phyloP scores from a whole-genome alignment of 2,113 vertebrate species.

The Zosterops hypoxanthus region DNA sequence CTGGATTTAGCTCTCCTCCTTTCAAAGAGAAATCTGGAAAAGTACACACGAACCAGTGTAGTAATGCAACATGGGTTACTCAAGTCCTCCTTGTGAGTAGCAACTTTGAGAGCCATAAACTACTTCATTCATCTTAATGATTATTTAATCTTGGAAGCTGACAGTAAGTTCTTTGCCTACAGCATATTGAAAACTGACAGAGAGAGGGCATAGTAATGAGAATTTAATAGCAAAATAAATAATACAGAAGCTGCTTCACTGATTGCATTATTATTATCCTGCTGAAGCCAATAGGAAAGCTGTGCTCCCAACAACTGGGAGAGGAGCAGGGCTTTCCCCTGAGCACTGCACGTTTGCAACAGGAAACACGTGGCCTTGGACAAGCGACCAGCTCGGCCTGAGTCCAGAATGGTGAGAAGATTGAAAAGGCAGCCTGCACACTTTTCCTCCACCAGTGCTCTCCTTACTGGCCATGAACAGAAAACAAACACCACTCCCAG shows the following conservation, averaged over 20 bases:
- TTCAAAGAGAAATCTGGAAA: neutral
- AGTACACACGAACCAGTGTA: neutral
- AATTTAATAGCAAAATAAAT: conserved; percentile 58
- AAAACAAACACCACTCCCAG: neutral
- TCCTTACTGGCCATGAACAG: neutral
- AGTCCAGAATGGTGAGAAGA: neutral
- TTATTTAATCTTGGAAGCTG: conserved; percentile 45
- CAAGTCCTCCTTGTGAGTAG: neutral
- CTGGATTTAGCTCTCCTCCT: neutral
- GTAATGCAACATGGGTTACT: neutral
- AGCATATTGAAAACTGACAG: conserved; percentile 25
- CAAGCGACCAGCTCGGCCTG: neutral
- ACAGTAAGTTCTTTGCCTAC: conserved; percentile 26
- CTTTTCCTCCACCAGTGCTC: neutral
- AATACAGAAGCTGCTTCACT: conserved; percentile 15
- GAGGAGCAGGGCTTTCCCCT: neutral
- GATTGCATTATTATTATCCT: neutral
- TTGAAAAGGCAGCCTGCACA: neutral
- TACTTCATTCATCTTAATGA: conserved; percentile 32
- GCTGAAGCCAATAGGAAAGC: neutral
- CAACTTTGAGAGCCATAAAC: neutral
- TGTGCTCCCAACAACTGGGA: neutral
- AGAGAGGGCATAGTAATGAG: neutral
- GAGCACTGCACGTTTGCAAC: neutral
- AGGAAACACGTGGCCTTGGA: neutral